phyloP scores from a whole-genome alignment of 2,113 vertebrate species.

The Monarcha castaneiventris region DNA sequence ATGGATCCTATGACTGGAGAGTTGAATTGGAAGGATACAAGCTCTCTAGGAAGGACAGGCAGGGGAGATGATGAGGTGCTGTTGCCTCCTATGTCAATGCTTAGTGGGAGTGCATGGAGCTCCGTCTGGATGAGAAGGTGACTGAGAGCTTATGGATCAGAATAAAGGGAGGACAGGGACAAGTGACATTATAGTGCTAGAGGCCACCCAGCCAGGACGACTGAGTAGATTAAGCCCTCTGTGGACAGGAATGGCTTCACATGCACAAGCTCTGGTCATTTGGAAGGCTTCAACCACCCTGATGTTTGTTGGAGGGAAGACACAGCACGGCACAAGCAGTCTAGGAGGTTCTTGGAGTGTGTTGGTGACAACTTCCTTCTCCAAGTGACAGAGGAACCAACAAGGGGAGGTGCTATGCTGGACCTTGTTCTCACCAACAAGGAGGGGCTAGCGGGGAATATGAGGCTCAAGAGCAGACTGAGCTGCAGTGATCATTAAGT shows the following conservation, averaged over 20 bases:
- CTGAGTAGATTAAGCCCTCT: background rate
- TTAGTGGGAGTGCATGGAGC: background rate
- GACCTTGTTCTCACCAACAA: background rate
- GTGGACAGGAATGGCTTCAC: background rate
- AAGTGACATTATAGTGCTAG: background rate
- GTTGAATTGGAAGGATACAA: background rate
- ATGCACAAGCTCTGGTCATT: too few species aligned
- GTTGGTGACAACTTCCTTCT: background rate
- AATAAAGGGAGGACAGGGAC: background rate
- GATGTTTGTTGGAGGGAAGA: background rate
- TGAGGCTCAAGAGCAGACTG: background rate
- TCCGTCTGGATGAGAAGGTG: background rate
- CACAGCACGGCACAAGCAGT: background rate
- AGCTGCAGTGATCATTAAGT: background rate
- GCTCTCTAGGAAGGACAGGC: background rate
- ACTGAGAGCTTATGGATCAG: background rate
- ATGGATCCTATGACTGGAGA: background rate
- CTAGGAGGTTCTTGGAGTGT: background rate
- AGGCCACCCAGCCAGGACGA: background rate
- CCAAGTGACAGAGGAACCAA: background rate
- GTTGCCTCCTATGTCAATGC: accelerated
- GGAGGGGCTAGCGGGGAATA: accelerated
- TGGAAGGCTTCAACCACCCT: background rate
- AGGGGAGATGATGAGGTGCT: background rate
- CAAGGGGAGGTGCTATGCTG: accelerated